Percentiles rank a stretch among this genome's conserved stretches.
Evolutionary conservation across 2,888 invertebrate genomes (phyloP).

Genomic region (Copidosoma aretas): DNA sequence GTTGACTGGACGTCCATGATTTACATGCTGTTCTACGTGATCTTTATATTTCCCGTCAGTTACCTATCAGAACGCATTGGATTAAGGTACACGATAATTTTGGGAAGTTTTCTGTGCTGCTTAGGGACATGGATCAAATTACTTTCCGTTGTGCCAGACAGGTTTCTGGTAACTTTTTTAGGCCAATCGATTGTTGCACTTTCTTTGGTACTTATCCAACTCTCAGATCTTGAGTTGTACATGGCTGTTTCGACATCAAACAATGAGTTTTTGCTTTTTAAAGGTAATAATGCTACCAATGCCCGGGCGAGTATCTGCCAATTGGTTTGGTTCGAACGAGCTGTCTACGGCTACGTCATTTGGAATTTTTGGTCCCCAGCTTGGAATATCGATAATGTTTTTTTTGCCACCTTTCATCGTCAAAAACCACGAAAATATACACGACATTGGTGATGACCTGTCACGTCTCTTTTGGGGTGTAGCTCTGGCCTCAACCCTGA

Average conservation of each 20-base stretch:
- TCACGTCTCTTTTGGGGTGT: constrained; percentile 52
- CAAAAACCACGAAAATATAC: constrained; percentile 61
- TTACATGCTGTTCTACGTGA: constrained; percentile 72
- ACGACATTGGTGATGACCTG: constrained; percentile 62
- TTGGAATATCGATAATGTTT: constrained; percentile 76
- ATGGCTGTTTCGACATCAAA: neutral
- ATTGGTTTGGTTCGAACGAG: constrained; percentile 73
- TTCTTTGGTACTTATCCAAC: constrained; percentile 45
- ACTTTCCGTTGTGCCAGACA: constrained; percentile 67
- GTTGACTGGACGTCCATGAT: constrained; percentile 74
- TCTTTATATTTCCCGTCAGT: constrained; percentile 71
- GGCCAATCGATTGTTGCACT: constrained; percentile 66
- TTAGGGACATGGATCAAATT: constrained; percentile 71
- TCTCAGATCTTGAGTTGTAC: neutral
- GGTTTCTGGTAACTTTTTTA: constrained; percentile 70
- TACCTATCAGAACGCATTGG: constrained; percentile 63
- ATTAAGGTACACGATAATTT: constrained; percentile 63
- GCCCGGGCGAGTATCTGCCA: constrained; percentile 73
- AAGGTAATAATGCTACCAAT: constrained; percentile 72
- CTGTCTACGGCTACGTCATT: constrained; percentile 73
- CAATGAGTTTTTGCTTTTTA: neutral
- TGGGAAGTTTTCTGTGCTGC: constrained; percentile 67
- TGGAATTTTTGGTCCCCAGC: constrained; percentile 77
- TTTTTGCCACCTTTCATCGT: constrained; percentile 70
- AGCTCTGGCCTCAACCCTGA: constrained; percentile 64